A percentile compares a stretch with the other conserved stretches of the same genome.
phyloP scores from a whole-genome alignment of 1,140 invertebrate genomes.

The Platyscapa corneri region DNA sequence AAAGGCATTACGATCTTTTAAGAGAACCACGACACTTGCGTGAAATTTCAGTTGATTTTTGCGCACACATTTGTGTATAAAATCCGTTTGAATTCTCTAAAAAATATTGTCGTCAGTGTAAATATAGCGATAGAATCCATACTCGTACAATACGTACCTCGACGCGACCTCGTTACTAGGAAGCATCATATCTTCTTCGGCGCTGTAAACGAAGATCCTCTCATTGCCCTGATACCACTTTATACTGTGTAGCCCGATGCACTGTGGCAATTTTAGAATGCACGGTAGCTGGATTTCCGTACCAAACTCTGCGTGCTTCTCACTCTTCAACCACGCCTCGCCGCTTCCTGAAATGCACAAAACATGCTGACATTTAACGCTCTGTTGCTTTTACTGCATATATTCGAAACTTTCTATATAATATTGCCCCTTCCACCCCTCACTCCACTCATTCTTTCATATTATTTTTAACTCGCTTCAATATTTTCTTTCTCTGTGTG shows the following conservation, averaged over 20 bases:
- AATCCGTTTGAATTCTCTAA: too few relatives aligned
- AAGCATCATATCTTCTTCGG: slow-evolving; percentile 81
- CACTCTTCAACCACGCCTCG: slow-evolving; percentile 71
- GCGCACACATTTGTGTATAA: too few relatives aligned
- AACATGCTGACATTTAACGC: slow-evolving; percentile 49
- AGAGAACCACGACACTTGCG: too few relatives aligned
- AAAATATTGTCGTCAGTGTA: too few relatives aligned
- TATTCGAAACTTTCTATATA: neutral
- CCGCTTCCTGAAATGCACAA: slow-evolving; percentile 68
- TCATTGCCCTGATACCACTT: slow-evolving; percentile 91
- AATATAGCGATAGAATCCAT: too few relatives aligned
- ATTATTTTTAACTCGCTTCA: neutral
- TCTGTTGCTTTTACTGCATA: slow-evolving; percentile 45
- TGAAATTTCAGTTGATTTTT: too few relatives aligned
- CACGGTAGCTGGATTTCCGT: slow-evolving; percentile 84
- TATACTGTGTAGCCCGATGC: slow-evolving; percentile 89
- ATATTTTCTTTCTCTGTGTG: too few relatives aligned
- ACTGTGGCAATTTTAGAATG: slow-evolving; percentile 83
- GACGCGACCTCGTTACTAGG: slow-evolving; percentile 82
- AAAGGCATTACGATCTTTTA: too few relatives aligned
- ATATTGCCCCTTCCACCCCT: neutral
- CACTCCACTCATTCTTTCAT: neutral
- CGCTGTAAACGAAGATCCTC: slow-evolving; percentile 89
- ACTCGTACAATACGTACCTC: slow-evolving; percentile 84
- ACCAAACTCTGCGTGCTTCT: slow-evolving; percentile 75